These are phyloP conservation scores for Eurypyga helias DNA, from an alignment of 2,113 vertebrate species.

Conservation along the genomic window DNA sequence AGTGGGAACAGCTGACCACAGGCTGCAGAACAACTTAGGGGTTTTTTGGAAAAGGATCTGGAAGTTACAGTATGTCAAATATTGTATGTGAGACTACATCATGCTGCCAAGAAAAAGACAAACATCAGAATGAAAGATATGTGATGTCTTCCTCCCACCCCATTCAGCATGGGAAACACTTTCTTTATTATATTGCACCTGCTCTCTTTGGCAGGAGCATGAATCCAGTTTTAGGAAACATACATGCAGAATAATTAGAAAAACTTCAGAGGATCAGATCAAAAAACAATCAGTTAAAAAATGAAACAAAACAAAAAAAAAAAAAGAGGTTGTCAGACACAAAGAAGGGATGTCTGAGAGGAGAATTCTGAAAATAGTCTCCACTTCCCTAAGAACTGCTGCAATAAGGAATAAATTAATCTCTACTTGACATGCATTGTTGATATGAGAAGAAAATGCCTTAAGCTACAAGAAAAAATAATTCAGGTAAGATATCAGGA, in stretches of 20 bases:
- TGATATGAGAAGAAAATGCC: not conserved
- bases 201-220: not conserved
- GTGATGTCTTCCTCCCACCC: not conserved
- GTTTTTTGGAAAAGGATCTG: not conserved
- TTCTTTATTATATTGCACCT: not conserved
- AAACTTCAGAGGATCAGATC: not conserved
- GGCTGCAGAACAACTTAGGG: not conserved
- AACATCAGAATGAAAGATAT: not conserved
- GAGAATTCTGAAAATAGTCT: not conserved
- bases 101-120: not conserved
- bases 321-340: not conserved
- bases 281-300: not conserved
- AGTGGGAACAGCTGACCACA: not conserved
- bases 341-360: not conserved
- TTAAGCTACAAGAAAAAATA: not conserved
- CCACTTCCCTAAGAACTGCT: not conserved
- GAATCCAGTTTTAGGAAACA: not conserved
- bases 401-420: not conserved
- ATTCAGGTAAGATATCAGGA: not conserved
- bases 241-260: not conserved
- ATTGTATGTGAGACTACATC: not conserved
- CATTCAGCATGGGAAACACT: not conserved
- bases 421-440: not conserved
- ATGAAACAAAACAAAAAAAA: not conserved
- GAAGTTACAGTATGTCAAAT: not conserved